Conservation (phyloP, 2,113 vertebrate species). For the Nicator chloris region DNA sequence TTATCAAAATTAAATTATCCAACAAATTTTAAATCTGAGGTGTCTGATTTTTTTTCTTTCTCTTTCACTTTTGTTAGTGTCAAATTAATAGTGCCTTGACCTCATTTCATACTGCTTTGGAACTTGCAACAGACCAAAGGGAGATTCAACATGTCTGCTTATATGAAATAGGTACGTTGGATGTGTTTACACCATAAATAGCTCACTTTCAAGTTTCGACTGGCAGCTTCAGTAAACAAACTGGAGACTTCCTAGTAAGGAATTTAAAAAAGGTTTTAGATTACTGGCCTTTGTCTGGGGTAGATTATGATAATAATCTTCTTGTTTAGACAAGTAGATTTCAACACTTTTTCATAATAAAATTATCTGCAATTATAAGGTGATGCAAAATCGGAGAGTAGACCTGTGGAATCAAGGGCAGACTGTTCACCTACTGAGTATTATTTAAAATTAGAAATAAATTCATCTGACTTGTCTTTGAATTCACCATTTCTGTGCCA, state of each 20-base stretch:
- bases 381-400: not conserved
- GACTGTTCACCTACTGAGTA: not conserved
- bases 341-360: not conserved
- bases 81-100: slow-evolving; percentile 98
- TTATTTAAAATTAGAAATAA: not conserved
- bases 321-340: not conserved
- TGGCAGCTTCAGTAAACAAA: not conserved
- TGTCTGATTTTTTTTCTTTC: not conserved
- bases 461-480: not conserved
- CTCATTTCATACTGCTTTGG: slow-evolving; percentile 94
- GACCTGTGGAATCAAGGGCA: not conserved
- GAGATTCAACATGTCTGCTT: slow-evolving; percentile 98
- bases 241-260: not conserved
- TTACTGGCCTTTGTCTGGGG: not conserved
- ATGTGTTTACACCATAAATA: not conserved
- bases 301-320: not conserved
- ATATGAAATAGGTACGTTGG: slow-evolving; percentile 92
- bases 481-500: not conserved
- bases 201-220: not conserved
- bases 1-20: not conserved
- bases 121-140: slow-evolving; percentile 94
- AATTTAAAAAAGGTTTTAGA: not conserved
- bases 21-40: not conserved
- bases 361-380: not conserved
- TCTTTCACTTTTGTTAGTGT: slow-evolving; percentile 76